Base-by-base conservation (phyloP, 2,888 invertebrate species). In the Acleris literana region DNA sequence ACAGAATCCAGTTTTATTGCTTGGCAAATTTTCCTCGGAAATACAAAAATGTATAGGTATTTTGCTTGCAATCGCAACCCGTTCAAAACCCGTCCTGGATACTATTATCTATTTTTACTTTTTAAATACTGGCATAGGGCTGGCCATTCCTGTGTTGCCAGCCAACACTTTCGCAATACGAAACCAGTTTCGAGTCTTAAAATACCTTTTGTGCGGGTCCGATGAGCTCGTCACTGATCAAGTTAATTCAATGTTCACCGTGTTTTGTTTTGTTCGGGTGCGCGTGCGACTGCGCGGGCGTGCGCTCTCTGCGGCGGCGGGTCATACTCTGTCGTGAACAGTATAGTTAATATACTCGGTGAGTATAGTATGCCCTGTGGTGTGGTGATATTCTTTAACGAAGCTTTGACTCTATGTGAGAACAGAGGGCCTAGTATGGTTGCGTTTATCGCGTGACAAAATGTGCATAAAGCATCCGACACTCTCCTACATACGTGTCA, bases 131-230 rank as follows among this genome's bases (percentile, higher is more conserved):
- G 17, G 25, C 56, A 44, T 18, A 9, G 13, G 49, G 56, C 65
- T 52, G 29, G 44, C 22, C 56, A 57, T 51, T 57, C 65, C 64
- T 63, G 69, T 70, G 66, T 66, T 51, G 68, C 64, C 60, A 68
- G 66, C 68, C 64, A 68, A 73, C 74, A 83, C 80, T 84, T 85
- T 86, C 83, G 84, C 84, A 79, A 79, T 76, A 75, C 75, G 77
- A 74, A 89, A 89, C 87, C 86, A 79, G 89, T 89, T 86, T 69
- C 76, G 71, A 71, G 71, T 81, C 80, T 88, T 84, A 85, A 88
- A 87, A 88, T 90, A 90, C 86, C 88, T 84, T 77, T 68, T 73
- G 77, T 77, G 77, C 73, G 64, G 71, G 71, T 73, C 71, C 71
- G 70, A 77, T 67, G 68, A 72, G 69, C 78, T 72, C 71, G 69